Evolutionary conservation across 2,113 vertebrate species (phyloP).

Genomic region (Chrysochloris asiatica): DNA sequence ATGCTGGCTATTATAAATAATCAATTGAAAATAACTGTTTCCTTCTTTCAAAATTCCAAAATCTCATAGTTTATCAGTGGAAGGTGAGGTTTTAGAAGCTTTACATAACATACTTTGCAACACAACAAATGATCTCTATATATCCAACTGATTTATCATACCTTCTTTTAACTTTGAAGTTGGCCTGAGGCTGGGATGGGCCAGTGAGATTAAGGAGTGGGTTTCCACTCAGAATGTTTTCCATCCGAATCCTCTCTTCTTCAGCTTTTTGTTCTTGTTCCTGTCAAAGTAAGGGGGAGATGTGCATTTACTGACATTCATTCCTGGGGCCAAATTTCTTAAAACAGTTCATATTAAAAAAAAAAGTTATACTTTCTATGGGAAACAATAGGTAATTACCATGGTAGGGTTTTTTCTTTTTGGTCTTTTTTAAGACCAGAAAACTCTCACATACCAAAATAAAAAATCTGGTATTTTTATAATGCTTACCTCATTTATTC

Average conservation of each 20-base stretch:
- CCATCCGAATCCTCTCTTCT: slow-evolving; percentile 98
- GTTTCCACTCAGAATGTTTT: slow-evolving; percentile 98
- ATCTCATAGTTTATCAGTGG: neutral
- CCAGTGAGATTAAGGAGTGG: slow-evolving; percentile 95
- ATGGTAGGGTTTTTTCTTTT: neutral
- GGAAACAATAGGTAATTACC: neutral
- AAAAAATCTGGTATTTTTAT: slow-evolving; percentile 14
- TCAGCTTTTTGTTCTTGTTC: slow-evolving; percentile 98
- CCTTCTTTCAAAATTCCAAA: neutral
- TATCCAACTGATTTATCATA: slow-evolving; percentile 70
- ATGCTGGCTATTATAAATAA: neutral
- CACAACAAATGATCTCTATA: neutral
- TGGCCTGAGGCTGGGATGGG: slow-evolving; percentile 87
- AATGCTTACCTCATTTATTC: neutral
- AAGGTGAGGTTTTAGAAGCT: neutral
- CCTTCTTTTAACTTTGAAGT: slow-evolving; percentile 98
- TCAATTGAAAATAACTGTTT: neutral
- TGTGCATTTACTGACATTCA: neutral
- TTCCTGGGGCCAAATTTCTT: neutral
- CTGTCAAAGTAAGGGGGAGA: slow-evolving; percentile 82
- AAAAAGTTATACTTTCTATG: neutral
- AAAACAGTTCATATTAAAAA: neutral
- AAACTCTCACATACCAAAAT: neutral
- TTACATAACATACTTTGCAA: neutral
- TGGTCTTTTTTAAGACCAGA: neutral